Evolutionary conservation across 2,113 vertebrate species (phyloP).

Genomic region (Thalassarche chlororhynchos): DNA sequence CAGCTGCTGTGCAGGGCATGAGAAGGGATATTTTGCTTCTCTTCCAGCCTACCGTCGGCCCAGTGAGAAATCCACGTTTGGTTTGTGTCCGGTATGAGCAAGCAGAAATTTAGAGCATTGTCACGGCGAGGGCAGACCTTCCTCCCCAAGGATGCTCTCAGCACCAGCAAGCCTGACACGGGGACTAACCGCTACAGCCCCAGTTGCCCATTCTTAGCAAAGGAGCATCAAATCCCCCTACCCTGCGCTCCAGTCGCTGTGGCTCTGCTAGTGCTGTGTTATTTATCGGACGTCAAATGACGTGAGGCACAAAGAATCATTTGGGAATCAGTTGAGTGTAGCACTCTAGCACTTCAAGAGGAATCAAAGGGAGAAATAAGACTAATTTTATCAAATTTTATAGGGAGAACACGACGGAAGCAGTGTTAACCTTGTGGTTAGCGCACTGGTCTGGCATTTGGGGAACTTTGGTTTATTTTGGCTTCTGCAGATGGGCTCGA

Average conservation of each 20-base stretch:
- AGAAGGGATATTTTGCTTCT: neutral
- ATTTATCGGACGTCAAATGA: fast-evolving
- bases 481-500: neutral
- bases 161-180: neutral
- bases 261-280: neutral
- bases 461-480: neutral
- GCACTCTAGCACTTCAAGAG: neutral
- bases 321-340: neutral
- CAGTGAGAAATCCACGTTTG: neutral
- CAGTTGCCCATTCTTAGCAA: too few relatives aligned
- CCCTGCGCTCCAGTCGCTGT: fast-evolving
- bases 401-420: neutral
- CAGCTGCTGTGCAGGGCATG: neutral
- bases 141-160: neutral
- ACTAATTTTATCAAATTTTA: neutral
- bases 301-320: neutral
- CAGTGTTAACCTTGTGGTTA: neutral
- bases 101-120: neutral
- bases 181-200: neutral
- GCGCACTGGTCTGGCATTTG: neutral
- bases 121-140: neutral
- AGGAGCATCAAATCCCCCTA: neutral
- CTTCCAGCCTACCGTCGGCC: neutral
- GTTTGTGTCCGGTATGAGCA: neutral
- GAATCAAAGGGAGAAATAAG: neutral